Evolutionary conservation across 2,888 invertebrate species (phyloP), one percentile per base, ranked within the genome.

Genomic region (Coelopa pilipes): DNA sequence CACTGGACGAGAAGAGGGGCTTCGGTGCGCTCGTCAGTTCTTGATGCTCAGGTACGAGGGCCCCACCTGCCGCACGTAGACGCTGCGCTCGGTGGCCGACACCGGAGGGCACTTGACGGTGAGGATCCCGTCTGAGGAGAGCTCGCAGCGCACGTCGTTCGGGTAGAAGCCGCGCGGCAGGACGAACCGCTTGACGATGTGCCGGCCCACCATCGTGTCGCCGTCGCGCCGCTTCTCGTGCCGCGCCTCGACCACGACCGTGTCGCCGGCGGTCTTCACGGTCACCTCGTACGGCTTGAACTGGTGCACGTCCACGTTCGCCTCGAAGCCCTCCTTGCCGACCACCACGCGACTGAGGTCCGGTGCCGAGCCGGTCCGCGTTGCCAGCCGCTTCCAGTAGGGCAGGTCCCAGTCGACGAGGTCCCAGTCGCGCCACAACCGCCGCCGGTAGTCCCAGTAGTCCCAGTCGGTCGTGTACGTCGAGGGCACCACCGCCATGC

Each of bases 121-220:
- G 60, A 94, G 89, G 63, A 95, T 91, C 15, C 95, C 96, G 83
- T 96, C 95, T 90, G 87, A 83, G 70, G 86, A 81, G 45, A 86
- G 80, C 74, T 87, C 85, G 74, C 95, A 94, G 67, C 91, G 89
- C 1, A 96, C 90, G 79, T 92, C 91, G 11, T 92, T 90, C 10
- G 92, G 90, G 77, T 95, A 93, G 80, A 92, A 91, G 49, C 90
- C 91, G 34, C 90, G 88, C 0, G 93, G 93, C 59, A 94, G 87
- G 79, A 92, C 88, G 83, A 93, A 93, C 63, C 90, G 89, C 76
- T 96, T 90, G 1, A 90, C 91, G 85, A 96, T 95, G 85, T 96
- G 95, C 19, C 96, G 90, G 7, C 95, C 93, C 71, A 96, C 91
- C 85, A 88, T 92, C 0, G 93, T 94, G 80, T 92, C 92, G 53